A percentile compares a stretch with the other conserved stretches of the same genome.
phyloP scores from a whole-genome alignment of 2,797 vertebrate genomes.

The Simalia tracyae region DNA sequence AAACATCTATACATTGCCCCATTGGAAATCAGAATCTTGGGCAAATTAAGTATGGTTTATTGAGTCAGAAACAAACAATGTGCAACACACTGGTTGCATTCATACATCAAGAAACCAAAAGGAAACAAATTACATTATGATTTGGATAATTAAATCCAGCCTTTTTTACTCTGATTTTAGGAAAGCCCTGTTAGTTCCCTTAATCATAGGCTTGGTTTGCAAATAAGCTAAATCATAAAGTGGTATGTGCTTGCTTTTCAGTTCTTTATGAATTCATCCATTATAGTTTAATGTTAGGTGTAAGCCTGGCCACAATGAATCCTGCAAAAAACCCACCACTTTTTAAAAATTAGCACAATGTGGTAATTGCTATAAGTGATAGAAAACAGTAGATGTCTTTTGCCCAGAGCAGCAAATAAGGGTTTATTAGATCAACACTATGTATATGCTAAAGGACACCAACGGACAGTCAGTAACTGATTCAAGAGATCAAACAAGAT shows the following conservation, averaged over 20 bases:
- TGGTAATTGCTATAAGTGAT: background rate
- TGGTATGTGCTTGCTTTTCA: background rate
- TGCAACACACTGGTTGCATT: background rate
- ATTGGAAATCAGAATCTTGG: background rate
- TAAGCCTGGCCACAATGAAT: background rate
- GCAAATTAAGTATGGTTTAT: background rate
- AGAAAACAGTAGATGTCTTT: background rate
- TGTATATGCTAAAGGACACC: background rate
- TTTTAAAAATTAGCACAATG: background rate
- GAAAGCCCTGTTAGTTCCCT: background rate
- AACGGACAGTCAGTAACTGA: background rate
- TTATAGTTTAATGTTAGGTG: background rate
- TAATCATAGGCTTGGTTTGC: background rate
- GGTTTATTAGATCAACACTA: background rate
- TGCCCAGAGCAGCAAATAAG: background rate
- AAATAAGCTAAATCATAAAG: background rate
- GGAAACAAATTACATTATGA: background rate
- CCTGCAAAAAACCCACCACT: background rate
- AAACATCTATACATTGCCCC: background rate
- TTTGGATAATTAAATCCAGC: background rate
- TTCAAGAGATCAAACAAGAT: background rate
- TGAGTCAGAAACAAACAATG: background rate
- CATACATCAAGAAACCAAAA: background rate
- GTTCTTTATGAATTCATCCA: background rate
- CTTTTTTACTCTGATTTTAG: background rate